phyloP scores from a whole-genome alignment of 1,140 invertebrate species.

The Procambarus clarkii region DNA sequence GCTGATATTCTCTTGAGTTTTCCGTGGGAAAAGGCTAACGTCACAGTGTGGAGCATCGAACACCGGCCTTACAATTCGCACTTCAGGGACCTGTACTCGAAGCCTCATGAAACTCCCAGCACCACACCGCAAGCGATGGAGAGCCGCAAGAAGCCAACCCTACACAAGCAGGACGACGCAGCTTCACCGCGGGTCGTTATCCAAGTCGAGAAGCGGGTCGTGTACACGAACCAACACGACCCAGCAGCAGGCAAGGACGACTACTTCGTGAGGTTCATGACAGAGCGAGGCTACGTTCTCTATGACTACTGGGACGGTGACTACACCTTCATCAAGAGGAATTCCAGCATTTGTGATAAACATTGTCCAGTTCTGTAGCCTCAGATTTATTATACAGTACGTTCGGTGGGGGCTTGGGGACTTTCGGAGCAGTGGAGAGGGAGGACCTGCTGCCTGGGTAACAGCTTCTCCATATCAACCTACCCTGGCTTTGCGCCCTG shows the following conservation, averaged over 20 bases:
- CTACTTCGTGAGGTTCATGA: constrained; percentile 53
- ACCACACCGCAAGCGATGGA: neutral
- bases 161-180: neutral
- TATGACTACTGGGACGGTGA: constrained; percentile 63
- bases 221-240: constrained; percentile 43
- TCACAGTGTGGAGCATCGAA: constrained; percentile 64
- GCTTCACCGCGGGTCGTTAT: neutral
- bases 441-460: no score
- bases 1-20: constrained; percentile 74
- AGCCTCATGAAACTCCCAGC: no score
- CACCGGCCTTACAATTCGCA: neutral
- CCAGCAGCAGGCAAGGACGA: constrained; percentile 33
- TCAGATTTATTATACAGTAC: no score
- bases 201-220: neutral
- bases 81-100: constrained; percentile 31
- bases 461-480: no score
- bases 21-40: constrained; percentile 73
- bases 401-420: no score
- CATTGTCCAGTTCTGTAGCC: constrained; percentile 8
- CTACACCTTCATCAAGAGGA: constrained; percentile 55
- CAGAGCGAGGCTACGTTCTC: constrained; percentile 40
- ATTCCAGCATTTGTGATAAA: constrained; percentile 21
- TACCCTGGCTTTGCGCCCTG: no score
- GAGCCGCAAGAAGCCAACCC: neutral
- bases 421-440: no score